A percentile compares a stretch with the other conserved stretches of the same genome.
These are phyloP conservation scores for Limnodromus scolopaceus DNA, from an alignment of 2,797 vertebrate genomes.

Conservation along the genomic window DNA sequence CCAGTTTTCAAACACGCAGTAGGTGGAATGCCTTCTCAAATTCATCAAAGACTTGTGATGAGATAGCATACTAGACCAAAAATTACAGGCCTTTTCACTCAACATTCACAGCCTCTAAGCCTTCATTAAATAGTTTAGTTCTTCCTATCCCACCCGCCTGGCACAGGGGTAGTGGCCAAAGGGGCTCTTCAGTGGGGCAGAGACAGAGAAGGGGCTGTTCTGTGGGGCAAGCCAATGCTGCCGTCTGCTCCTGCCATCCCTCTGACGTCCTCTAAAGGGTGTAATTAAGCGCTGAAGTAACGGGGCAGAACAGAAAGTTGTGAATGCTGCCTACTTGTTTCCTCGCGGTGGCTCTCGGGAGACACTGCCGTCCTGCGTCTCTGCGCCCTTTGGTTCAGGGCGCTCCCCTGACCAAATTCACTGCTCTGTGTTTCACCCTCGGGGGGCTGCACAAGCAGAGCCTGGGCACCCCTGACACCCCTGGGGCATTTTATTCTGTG, in stretches of 20 bases:
- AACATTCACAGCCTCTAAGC: neutral
- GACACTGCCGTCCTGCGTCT: neutral
- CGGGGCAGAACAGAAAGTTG: neutral
- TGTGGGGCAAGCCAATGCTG: neutral
- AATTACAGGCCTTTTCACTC: neutral
- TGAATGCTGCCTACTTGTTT: neutral
- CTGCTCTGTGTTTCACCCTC: accelerated
- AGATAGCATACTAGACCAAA: neutral
- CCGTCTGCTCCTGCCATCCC: neutral
- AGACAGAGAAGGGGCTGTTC: neutral
- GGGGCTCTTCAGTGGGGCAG: neutral
- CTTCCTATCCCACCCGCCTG: neutral
- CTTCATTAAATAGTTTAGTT: neutral
- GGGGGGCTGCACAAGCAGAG: accelerated
- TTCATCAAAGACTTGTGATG: neutral
- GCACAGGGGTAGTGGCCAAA: neutral
- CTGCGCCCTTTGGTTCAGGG: neutral
- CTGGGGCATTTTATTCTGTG: neutral
- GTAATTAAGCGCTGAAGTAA: neutral
- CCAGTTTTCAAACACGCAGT: neutral
- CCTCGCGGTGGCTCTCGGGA: neutral
- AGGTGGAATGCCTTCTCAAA: neutral
- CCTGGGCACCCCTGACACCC: neutral
- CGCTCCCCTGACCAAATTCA: neutral
- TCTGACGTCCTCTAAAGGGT: neutral